Conservation (phyloP, 2,888 invertebrate genomes). For the Ectropis crepuscularia region DNA sequence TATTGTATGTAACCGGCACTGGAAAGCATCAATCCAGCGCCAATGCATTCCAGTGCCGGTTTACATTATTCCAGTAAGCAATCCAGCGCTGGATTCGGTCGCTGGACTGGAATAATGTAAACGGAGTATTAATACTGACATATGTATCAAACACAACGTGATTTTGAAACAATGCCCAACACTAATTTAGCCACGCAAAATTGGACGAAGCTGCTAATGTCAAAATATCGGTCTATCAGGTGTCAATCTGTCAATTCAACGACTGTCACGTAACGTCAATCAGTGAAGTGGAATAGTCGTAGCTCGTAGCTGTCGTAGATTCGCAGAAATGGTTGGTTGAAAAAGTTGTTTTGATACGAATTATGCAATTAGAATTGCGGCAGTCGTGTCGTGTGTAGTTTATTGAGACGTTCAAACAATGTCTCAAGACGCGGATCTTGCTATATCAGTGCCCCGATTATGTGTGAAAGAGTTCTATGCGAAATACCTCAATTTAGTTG, state of each 20-base stretch:
- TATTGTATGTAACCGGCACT: too few relatives aligned
- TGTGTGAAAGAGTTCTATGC: slow-evolving; percentile 74
- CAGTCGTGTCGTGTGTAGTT: slow-evolving; percentile 58
- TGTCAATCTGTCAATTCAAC: too few relatives aligned
- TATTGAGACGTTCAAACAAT: slow-evolving; percentile 62
- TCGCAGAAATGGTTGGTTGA: slow-evolving; percentile 25
- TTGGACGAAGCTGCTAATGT: too few relatives aligned
- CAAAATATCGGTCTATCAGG: too few relatives aligned
- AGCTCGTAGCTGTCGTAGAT: slow-evolving; percentile 1
- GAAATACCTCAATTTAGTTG: slow-evolving; percentile 78
- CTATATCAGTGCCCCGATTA: slow-evolving; percentile 75
- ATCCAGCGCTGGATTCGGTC: too few relatives aligned
- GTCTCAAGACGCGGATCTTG: slow-evolving; percentile 74
- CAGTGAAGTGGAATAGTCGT: neutral
- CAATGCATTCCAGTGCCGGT: too few relatives aligned
- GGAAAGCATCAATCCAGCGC: too few relatives aligned
- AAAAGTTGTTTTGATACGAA: slow-evolving; percentile 66
- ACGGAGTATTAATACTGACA: too few relatives aligned
- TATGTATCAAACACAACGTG: too few relatives aligned
- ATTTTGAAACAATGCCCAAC: neutral
- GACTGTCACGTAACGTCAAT: neutral
- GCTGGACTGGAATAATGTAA: too few relatives aligned
- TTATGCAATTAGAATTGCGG: slow-evolving; percentile 70
- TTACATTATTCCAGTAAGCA: too few relatives aligned
- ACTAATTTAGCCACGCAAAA: neutral